Percentiles rank a stretch among this genome's conserved stretches.
phyloP scores from a whole-genome alignment of 2,113 vertebrate genomes.

The Hepsetus odoe region DNA sequence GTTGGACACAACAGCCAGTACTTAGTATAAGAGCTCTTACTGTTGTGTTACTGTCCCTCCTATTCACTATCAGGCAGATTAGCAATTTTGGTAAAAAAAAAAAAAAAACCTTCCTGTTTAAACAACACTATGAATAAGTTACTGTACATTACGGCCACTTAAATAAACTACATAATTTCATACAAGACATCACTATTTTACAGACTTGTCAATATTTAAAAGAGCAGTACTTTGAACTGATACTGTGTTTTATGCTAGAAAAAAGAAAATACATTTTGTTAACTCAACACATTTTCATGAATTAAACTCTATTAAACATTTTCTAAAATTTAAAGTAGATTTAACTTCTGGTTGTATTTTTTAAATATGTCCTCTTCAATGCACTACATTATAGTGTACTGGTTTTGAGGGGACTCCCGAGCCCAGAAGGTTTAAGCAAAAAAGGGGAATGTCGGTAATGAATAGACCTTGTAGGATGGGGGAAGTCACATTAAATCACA shows the following conservation, averaged over 20 bases:
- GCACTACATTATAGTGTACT: constrained; percentile 16
- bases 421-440: background rate
- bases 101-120: background rate
- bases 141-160: constrained; percentile 32
- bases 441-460: constrained; percentile 20
- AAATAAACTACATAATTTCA: background rate
- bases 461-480: constrained; percentile 23
- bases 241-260: too few species aligned
- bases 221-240: background rate
- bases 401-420: background rate
- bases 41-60: background rate
- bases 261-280: constrained; percentile 16
- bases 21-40: background rate
- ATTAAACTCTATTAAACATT: constrained; percentile 4
- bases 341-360: background rate
- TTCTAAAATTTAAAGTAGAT: background rate
- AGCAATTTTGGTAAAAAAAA: background rate
- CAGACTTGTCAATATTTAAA: constrained; percentile 37
- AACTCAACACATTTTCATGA: background rate
- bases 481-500: constrained; percentile 16
- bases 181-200: constrained; percentile 4
- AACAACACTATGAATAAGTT: constrained; percentile 30
- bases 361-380: background rate
- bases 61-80: background rate
- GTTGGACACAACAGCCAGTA: background rate